Base-by-base conservation (phyloP, 2,797 vertebrate species). In the Choloepus didactylus region DNA sequence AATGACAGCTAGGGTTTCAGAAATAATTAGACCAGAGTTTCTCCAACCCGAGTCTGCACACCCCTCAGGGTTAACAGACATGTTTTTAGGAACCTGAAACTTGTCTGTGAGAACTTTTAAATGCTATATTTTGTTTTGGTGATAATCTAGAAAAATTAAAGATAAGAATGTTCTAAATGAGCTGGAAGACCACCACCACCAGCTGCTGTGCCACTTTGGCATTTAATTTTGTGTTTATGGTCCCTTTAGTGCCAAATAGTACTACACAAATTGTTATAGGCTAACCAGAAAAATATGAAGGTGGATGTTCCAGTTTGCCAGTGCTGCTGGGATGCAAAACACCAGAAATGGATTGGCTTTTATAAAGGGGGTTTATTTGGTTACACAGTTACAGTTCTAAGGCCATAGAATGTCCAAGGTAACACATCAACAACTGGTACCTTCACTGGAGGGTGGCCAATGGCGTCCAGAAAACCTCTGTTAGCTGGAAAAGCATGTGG, bases 91-190 rank as follows among this genome's bases (percentile, higher is more conserved):
- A 85, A 8, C 15, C 77, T 84, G 59, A 72, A 81, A 79, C 49
- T 60, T 91, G 44, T 64, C 76, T 80, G 11, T 62, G 59, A 95
- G 62, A 89, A 90, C 15, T 72, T 85, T 31, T 77, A 60, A 96
- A 56, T 76, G 10, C 64, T 87, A n/a, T 76, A 31, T 88, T 95
- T 83, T 31, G 44, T 44, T 89, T 80, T 56, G 49, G 8, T 81
- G 12, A n/a, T 91, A 80, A 91, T 91, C 21, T 41, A 91, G 25
- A 72, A 4, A 56, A 56, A 21, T 18, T 75, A 56, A 62, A 93
- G 64, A 73, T 44, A 79, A 89, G 35, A 23, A 4, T 60, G 35
- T 62, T 81, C 27, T 70, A 19, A 81, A 41, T n/a, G 51, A 15
- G 46, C 46, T 77, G 51, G 27, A 81, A 93, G 88, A 69, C 31